Base-by-base conservation (phyloP, 2,888 invertebrate species). In the Troides helena region DNA sequence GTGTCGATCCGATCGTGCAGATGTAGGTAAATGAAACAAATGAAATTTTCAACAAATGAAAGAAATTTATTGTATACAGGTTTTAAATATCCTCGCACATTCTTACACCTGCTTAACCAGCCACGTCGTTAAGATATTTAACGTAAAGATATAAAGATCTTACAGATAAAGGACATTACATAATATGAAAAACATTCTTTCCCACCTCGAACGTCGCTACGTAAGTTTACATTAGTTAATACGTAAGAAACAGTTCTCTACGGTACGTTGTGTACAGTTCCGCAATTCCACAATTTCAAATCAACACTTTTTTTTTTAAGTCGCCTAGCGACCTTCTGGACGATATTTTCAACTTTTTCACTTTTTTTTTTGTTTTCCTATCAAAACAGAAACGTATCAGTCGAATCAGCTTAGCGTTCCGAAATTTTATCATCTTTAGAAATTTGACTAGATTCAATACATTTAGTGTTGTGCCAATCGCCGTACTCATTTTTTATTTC, bases 11-110 rank as follows among this genome's bases (percentile, higher is more conserved):
- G 5, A 30, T 5, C 3, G 5, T 5, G 18, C n/a, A 56, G 18
- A 56, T 66, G 12, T 59, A 50, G 62, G 58, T 36, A 87, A 90
- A 89, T 90, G 80, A 91, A 90, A 92, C 89, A 86, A 81, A 85
- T 78, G 75, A 80, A 79, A 80, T 73, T 46, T 80, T 92, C 92
- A 92, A 92, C 92, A 92, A 92, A 92, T 92, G 92, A 92, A 92
- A 92, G 92, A 90, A 92, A 90, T 92, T 90, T 92, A 92, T 92
- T 92, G 92, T 92, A 92, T 92, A 92, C 92, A 92, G 92, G 92
- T 92, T 92, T 91, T 91, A 90, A 92, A 91, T 90, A 91, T 90
- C 87, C 89, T 91, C 85, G 87, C 89, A 87, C 87, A 85, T 85
- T 85, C 86, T 85, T 85, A 89, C 88, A 89, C 89, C 89, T 89